These are phyloP conservation scores for Erebia aethiops DNA, from an alignment of 2,888 invertebrate genomes.

Conservation along the genomic window DNA sequence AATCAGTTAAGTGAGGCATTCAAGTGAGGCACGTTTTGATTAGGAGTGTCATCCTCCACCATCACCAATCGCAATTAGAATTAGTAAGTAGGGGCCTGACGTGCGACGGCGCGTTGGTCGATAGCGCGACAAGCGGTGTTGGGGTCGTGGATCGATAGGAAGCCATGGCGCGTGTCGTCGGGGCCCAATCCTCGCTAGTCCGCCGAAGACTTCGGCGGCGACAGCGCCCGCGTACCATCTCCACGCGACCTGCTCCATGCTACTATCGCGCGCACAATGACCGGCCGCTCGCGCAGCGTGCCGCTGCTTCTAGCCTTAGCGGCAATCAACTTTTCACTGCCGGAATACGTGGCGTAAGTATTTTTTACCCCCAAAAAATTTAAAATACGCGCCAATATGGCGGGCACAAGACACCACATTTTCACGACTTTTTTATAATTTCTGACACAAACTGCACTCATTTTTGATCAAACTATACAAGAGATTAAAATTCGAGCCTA, in stretches of 20 bases:
- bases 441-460: background rate
- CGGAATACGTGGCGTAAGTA: slow-evolving; percentile 86
- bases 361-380: slow-evolving; percentile 4
- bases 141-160: slow-evolving; percentile 68
- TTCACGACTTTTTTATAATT: background rate
- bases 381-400: background rate
- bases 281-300: slow-evolving; percentile 83
- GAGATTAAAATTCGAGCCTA: background rate
- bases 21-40: background rate
- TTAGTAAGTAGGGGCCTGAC: background rate
- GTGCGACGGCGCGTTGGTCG: slow-evolving; percentile 72
- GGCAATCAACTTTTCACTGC: slow-evolving; percentile 82
- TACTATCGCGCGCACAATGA: slow-evolving; percentile 71
- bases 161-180: slow-evolving; percentile 47
- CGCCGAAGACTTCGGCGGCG: slow-evolving; percentile 63
- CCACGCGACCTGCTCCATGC: slow-evolving; percentile 64
- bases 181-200: slow-evolving; percentile 51
- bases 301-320: slow-evolving; percentile 84
- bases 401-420: background rate
- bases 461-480: background rate
- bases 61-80: background rate
- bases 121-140: slow-evolving; percentile 70
- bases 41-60: background rate
- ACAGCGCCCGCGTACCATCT: slow-evolving; percentile 50
- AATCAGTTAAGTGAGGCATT: background rate